phyloP scores from a whole-genome alignment of 2,888 invertebrate genomes.

The Notocelia uddmanniana region DNA sequence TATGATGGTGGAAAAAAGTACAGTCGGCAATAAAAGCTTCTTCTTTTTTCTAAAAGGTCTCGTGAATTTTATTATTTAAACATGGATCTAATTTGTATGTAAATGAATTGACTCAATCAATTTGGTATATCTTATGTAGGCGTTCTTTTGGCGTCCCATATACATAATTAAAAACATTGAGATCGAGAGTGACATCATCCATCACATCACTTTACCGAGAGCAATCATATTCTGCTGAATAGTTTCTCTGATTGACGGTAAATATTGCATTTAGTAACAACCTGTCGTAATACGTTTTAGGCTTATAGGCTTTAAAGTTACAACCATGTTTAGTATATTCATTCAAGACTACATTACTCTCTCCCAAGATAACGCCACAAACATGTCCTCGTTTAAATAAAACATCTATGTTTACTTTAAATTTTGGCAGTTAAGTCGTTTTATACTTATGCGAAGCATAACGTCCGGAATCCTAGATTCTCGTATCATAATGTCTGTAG shows the following conservation, averaged over 20 bases:
- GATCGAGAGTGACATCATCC: too few species aligned
- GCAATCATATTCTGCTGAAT: too few species aligned
- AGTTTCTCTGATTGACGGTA: background rate
- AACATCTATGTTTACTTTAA: background rate
- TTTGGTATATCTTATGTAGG: too few species aligned
- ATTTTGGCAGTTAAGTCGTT: background rate
- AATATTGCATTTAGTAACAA: background rate
- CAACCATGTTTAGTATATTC: constrained; percentile 16
- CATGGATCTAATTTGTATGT: too few species aligned
- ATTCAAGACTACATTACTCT: constrained; percentile 13
- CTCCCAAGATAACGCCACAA: constrained; percentile 7
- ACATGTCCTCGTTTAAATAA: background rate
- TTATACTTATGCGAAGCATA: background rate
- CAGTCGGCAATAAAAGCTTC: too few species aligned
- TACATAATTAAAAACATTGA: too few species aligned
- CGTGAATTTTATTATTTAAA: too few species aligned
- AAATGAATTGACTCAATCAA: too few species aligned
- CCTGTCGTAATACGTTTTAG: background rate
- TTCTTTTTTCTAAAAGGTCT: too few species aligned
- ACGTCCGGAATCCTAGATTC: constrained; percentile 25
- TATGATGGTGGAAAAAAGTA: too few species aligned
- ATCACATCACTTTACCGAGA: too few species aligned
- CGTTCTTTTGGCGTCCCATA: too few species aligned
- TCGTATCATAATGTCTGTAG: constrained; percentile 33
- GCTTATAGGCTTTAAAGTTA: constrained; percentile 18